A percentile compares a stretch with the other conserved stretches of the same genome.
These are phyloP conservation scores for Planococcus citri DNA, from an alignment of 1,140 invertebrate genomes.

Conservation along the genomic window DNA sequence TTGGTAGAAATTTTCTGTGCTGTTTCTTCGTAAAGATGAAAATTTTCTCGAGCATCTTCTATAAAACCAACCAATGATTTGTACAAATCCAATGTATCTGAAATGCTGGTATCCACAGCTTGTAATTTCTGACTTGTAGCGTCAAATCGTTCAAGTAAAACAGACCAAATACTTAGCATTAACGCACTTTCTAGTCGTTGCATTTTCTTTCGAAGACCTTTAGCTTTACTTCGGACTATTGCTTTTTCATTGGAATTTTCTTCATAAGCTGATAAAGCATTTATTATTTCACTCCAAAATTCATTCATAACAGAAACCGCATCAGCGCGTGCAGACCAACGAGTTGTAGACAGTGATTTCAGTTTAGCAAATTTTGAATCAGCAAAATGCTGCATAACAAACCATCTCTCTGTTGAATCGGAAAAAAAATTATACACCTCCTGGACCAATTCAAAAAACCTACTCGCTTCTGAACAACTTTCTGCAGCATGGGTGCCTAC, in stretches of 20 bases:
- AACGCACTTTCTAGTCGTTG: slow-evolving; percentile 24
- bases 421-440: slow-evolving; percentile 14
- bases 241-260: slow-evolving; percentile 1
- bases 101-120: not conserved
- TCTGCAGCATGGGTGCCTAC: slow-evolving; percentile 29
- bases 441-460: slow-evolving; percentile 19
- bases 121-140: slow-evolving; percentile 21
- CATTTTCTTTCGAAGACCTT: slow-evolving; percentile 19
- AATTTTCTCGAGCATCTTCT: slow-evolving; percentile 14
- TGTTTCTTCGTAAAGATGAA: slow-evolving; percentile 17
- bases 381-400: not conserved
- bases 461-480: slow-evolving; percentile 15
- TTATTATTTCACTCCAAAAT: not conserved
- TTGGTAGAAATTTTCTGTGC: slow-evolving; percentile 10
- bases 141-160: slow-evolving; percentile 21
- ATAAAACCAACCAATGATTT: slow-evolving; percentile 10
- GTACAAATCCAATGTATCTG: slow-evolving; percentile 16
- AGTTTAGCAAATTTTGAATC: slow-evolving; percentile 12
- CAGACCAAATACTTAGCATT: slow-evolving; percentile 23
- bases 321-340: slow-evolving; percentile 27
- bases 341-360: slow-evolving; percentile 25
- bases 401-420: not conserved
- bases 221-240: slow-evolving; percentile 16
- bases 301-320: slow-evolving; percentile 22
- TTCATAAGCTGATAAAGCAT: slow-evolving; percentile 1